Percentiles rank a stretch among this genome's conserved stretches.
Evolutionary conservation across 2,113 vertebrate species (phyloP).

Genomic region (Sebastes schlegelii): DNA sequence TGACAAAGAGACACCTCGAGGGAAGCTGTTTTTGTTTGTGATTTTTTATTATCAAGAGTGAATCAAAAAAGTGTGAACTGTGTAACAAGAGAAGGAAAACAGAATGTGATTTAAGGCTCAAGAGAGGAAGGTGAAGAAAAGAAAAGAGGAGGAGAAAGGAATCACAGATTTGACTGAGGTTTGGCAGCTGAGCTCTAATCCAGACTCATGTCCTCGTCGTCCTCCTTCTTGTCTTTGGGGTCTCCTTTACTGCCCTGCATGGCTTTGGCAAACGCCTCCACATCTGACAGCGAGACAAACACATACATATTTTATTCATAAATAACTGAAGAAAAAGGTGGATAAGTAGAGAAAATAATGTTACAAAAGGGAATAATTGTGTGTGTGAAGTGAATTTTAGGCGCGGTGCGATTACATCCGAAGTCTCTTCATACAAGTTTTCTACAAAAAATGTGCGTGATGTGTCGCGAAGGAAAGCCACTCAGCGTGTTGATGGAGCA

Average conservation of each 20-base stretch:
- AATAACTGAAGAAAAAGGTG: background rate
- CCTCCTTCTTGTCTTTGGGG: slow-evolving; percentile 93
- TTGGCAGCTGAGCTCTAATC: slow-evolving; percentile 80
- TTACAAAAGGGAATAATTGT: background rate
- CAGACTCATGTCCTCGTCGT: slow-evolving; percentile 98
- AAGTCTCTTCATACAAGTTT: no score
- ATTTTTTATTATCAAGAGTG: slow-evolving; percentile 36
- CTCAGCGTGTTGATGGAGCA: no score
- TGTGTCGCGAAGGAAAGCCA: no score
- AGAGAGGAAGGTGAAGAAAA: no score
- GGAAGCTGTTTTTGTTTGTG: background rate
- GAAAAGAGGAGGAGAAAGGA: background rate
- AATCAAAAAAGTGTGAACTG: background rate
- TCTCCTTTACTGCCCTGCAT: slow-evolving; percentile 92
- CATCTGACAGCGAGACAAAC: slow-evolving; percentile 79
- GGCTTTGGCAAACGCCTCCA: slow-evolving; percentile 96
- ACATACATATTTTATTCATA: background rate
- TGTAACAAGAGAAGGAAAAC: slow-evolving; percentile 11
- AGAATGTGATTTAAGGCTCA: background rate
- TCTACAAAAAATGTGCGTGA: no score
- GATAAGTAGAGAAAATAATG: background rate
- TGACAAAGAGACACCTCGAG: background rate
- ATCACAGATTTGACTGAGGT: background rate
- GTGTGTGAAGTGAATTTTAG: no score
- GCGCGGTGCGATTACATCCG: no score